These are phyloP conservation scores for Neoniphon sammara DNA, from an alignment of 2,797 vertebrate species.

Conservation along the genomic window DNA sequence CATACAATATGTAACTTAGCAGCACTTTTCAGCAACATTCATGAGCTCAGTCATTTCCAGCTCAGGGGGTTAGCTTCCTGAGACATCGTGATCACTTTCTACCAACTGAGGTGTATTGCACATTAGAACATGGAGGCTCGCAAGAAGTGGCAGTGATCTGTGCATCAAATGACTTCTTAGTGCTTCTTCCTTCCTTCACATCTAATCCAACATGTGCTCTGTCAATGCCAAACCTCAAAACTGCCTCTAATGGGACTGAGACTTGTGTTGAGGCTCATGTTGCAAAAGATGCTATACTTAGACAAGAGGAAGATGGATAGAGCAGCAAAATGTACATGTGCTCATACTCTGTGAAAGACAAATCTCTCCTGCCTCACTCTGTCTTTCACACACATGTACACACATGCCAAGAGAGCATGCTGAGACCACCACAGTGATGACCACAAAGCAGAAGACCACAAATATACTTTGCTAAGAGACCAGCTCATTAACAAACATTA, in stretches of 20 bases:
- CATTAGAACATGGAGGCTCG: conserved; percentile 62
- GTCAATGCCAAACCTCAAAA: conserved; percentile 44
- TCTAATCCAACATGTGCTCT: conserved; percentile 67
- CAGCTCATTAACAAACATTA: conserved; percentile 80
- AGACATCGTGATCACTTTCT: conserved; percentile 14
- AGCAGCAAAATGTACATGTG: conserved; percentile 47
- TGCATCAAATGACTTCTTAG: conserved; percentile 36
- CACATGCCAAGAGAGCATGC: conserved; percentile 16
- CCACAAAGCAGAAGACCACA: conserved; percentile 2
- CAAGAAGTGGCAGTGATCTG: conserved; percentile 57
- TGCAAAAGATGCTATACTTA: conserved; percentile 69
- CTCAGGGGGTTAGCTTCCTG: conserved; percentile 60
- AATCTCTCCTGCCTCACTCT: conserved; percentile 29
- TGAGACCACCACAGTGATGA: conserved; percentile 19
- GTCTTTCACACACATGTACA: background rate
- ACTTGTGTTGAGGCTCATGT: conserved; percentile 64
- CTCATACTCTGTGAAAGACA: conserved; percentile 46
- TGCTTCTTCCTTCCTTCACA: conserved; percentile 42
- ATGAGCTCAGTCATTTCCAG: conserved; percentile 52
- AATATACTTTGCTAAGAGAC: conserved; percentile 73
- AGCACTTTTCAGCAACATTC: conserved; percentile 85
- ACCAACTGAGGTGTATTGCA: conserved; percentile 70
- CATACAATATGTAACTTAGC: conserved; percentile 83
- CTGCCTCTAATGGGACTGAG: conserved; percentile 45
- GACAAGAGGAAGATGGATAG: conserved; percentile 63